Percentiles rank a stretch among this genome's conserved stretches.
Evolutionary conservation across 2,113 vertebrate genomes (phyloP).

Genomic region (Irena cyanogastra): DNA sequence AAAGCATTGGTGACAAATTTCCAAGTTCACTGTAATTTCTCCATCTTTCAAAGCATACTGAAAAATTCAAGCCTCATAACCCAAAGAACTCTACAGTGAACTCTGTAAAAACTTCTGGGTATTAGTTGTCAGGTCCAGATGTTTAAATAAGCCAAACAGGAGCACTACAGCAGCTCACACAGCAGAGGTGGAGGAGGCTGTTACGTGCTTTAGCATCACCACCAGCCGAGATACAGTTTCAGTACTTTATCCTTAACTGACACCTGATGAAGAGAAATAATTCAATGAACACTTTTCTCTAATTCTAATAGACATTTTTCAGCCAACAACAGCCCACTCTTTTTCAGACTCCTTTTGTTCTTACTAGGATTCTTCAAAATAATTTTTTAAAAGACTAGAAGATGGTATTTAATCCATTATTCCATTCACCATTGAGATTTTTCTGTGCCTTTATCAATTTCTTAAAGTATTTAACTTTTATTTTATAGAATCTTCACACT

Average conservation of each 20-base stretch:
- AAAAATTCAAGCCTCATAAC: constrained; percentile 6
- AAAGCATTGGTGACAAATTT: background rate
- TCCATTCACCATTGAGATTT: background rate
- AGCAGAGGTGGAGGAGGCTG: background rate
- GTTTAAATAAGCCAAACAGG: background rate
- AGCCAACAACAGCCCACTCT: background rate
- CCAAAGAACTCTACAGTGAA: background rate
- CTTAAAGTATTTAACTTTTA: background rate
- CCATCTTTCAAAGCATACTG: background rate
- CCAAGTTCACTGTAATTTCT: background rate
- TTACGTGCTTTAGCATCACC: background rate
- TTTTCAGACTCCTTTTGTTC: background rate
- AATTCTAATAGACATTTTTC: background rate
- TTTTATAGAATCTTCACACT: background rate
- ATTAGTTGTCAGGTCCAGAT: background rate
- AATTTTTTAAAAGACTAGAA: background rate
- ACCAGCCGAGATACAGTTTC: background rate
- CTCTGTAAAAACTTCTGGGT: background rate
- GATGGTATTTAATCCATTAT: background rate
- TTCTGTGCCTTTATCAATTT: background rate
- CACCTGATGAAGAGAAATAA: background rate
- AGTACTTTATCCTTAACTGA: background rate
- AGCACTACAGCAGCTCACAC: background rate
- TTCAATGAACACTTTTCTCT: background rate
- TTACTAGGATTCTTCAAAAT: background rate